Percentiles rank a stretch among this genome's conserved stretches.
phyloP scores from a whole-genome alignment of 2,888 invertebrate genomes.

The Dorcus hopei region DNA sequence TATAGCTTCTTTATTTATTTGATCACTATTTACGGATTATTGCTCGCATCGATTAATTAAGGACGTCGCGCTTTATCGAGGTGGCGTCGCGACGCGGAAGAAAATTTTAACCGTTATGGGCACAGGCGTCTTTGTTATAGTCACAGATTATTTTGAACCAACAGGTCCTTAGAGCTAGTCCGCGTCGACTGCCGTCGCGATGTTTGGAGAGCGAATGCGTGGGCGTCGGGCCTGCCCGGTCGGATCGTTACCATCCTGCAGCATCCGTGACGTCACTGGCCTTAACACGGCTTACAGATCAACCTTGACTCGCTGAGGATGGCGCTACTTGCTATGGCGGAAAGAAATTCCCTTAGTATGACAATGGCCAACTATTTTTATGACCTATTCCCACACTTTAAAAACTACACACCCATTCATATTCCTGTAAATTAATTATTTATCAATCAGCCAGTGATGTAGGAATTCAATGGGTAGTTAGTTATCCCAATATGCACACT shows the following conservation, averaged over 20 bases:
- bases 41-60: too few relatives aligned
- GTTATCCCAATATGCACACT: too few relatives aligned
- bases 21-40: too few relatives aligned
- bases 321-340: background rate
- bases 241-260: constrained; percentile 46
- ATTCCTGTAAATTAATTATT: too few relatives aligned
- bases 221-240: constrained; percentile 36
- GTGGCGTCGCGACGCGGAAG: too few relatives aligned
- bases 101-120: too few relatives aligned
- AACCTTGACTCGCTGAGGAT: background rate
- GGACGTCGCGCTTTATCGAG: too few relatives aligned
- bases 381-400: background rate
- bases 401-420: too few relatives aligned
- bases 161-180: constrained; percentile 38
- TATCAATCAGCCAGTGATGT: too few relatives aligned
- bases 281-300: constrained; percentile 7
- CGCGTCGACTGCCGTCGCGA: constrained; percentile 36
- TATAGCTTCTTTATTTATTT: too few relatives aligned
- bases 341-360: background rate
- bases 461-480: background rate
- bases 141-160: constrained; percentile 24
- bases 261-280: constrained; percentile 44
- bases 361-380: too few relatives aligned
- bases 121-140: too few relatives aligned
- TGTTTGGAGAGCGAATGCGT: constrained; percentile 31